A percentile compares a stretch with the other conserved stretches of the same genome.
Evolutionary conservation across 30 jellyfish, hydroid and myxozoan genomes (phyloP).

Genomic region (Hydractinia echinata): DNA sequence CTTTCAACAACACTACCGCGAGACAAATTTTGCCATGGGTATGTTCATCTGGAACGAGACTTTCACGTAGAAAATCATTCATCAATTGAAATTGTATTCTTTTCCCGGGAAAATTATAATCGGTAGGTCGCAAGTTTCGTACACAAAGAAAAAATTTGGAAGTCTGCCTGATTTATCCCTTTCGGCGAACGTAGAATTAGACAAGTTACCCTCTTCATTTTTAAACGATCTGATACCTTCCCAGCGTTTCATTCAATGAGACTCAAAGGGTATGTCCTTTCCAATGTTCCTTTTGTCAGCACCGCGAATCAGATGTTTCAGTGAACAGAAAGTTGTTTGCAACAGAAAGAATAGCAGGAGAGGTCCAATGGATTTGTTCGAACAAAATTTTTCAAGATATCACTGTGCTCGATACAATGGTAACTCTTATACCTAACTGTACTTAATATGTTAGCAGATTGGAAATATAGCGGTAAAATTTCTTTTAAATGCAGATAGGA

Average conservation of each 20-base stretch:
- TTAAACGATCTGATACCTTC: background rate
- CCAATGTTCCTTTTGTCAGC: conserved; percentile 13
- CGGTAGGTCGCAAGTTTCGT: background rate
- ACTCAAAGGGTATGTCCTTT: background rate
- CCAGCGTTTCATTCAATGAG: background rate
- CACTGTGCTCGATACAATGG: conserved; percentile 16
- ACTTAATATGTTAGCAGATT: background rate
- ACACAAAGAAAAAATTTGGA: background rate
- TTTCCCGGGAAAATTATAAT: background rate
- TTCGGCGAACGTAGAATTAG: conserved; percentile 7
- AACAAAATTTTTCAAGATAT: background rate
- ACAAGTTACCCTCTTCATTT: background rate
- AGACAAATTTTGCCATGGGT: background rate
- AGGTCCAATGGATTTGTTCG: conserved; percentile 5
- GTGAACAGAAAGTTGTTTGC: background rate
- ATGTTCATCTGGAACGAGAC: conserved; percentile 9
- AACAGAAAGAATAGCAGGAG: background rate
- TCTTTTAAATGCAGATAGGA: background rate
- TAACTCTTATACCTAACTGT: too few relatives aligned
- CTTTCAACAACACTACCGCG: conserved; percentile 2
- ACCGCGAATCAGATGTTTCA: conserved; percentile 5
- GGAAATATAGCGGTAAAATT: background rate
- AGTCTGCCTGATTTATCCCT: background rate
- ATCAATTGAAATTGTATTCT: background rate
- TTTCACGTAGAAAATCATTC: background rate